Percentiles rank a stretch among this genome's conserved stretches.
Conservation (phyloP, 2,113 vertebrate genomes). For the Corvus hawaiiensis region DNA sequence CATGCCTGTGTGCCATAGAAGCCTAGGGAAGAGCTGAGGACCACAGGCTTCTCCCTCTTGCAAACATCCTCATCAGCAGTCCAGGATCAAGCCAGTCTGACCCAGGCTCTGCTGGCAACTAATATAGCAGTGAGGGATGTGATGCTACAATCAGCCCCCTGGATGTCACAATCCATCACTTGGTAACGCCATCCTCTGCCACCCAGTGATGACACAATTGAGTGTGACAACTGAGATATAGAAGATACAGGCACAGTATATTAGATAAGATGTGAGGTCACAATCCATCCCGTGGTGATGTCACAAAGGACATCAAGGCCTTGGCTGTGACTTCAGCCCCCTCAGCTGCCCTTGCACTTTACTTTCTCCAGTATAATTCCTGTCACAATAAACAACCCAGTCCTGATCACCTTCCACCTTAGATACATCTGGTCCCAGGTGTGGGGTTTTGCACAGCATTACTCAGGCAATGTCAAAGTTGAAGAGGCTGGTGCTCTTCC, state of each 20-base stretch:
- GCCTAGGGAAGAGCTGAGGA: background rate
- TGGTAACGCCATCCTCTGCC: background rate
- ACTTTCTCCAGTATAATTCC: background rate
- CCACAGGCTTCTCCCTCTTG: rapidly evolving
- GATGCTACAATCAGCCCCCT: background rate
- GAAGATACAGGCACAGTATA: background rate
- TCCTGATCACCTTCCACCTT: background rate
- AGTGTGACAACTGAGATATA: background rate
- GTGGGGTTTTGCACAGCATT: background rate
- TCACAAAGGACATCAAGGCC: background rate
- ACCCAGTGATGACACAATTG: background rate
- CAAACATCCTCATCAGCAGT: background rate
- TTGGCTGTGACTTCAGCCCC: background rate
- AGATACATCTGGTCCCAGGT: background rate
- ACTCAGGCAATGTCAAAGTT: background rate
- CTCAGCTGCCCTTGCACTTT: background rate
- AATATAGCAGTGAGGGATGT: background rate
- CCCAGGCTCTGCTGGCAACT: background rate
- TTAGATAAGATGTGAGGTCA: background rate
- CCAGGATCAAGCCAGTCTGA: background rate
- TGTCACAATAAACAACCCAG: background rate
- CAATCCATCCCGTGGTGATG: background rate
- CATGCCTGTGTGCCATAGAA: background rate
- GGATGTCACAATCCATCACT: background rate
- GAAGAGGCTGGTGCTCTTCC: background rate